Conservation (phyloP, 2,888 invertebrate genomes). For the Drosophila pseudotakahashii region DNA sequence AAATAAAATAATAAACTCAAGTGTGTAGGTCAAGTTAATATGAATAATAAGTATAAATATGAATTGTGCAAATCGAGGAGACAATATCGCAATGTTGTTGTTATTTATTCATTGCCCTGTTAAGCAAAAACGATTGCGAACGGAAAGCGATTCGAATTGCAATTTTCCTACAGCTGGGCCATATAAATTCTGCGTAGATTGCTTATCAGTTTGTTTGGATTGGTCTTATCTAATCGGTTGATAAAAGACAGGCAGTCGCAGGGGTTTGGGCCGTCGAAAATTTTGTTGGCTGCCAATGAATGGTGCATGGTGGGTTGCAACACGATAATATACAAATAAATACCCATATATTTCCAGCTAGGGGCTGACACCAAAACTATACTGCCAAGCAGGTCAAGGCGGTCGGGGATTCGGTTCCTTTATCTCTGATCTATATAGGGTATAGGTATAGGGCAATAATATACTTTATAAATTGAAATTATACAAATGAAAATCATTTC, state of each 20-base stretch:
- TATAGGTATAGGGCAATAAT: not conserved
- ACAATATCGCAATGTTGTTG: not conserved
- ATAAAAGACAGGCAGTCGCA: slow-evolving; percentile 26
- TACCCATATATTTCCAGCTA: not conserved
- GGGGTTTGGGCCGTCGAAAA: slow-evolving; percentile 28
- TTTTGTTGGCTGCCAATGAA: slow-evolving; percentile 51
- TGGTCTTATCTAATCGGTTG: slow-evolving; percentile 66
- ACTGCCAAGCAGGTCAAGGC: slow-evolving; percentile 42
- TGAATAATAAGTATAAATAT: not conserved
- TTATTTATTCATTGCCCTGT: not conserved
- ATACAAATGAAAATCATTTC: not conserved
- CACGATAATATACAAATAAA: not conserved
- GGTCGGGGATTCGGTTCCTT: slow-evolving; percentile 1
- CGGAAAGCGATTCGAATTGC: slow-evolving; percentile 3
- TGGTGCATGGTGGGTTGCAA: slow-evolving; percentile 52
- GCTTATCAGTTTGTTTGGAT: slow-evolving; percentile 69
- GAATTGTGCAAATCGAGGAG: not conserved
- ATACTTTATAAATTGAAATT: not conserved
- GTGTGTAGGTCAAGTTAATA: not conserved
- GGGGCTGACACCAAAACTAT: no score
- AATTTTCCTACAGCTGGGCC: not conserved
- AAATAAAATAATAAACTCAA: not conserved
- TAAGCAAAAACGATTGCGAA: not conserved
- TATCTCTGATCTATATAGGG: not conserved
- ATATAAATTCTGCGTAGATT: slow-evolving; percentile 59